These are phyloP conservation scores for Mus pahari DNA, from an alignment of 2,113 vertebrate genomes.

Conservation along the genomic window DNA sequence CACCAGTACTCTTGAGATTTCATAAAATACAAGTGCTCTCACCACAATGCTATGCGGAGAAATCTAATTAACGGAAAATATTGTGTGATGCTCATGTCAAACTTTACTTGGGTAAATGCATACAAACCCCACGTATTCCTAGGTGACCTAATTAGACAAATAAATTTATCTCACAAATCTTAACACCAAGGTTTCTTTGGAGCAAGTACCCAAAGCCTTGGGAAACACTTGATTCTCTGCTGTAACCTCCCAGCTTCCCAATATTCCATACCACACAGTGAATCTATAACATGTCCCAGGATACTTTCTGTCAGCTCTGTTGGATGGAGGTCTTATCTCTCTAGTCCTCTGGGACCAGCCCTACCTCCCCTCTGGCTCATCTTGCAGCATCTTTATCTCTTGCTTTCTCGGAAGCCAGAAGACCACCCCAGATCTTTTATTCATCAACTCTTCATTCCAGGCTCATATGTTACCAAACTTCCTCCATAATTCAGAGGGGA, in stretches of 20 bases:
- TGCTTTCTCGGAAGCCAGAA: constrained; percentile 38
- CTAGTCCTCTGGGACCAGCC: not conserved
- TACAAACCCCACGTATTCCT: constrained; percentile 59
- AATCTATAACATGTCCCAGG: constrained; percentile 20
- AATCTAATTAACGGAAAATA: constrained; percentile 76
- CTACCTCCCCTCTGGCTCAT: not conserved
- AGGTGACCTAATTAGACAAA: constrained; percentile 63
- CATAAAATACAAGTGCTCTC: constrained; percentile 67
- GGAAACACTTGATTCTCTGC: not conserved
- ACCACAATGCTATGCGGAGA: constrained; percentile 48
- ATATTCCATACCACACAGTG: not conserved
- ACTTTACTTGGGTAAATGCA: constrained; percentile 58
- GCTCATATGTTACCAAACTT: constrained; percentile 3
- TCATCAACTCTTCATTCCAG: not conserved
- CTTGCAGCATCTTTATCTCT: constrained; percentile 28
- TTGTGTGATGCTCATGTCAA: constrained; percentile 52
- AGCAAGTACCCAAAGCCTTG: not conserved
- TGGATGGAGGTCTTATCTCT: not conserved
- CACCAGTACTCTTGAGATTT: constrained; percentile 62
- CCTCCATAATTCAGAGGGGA: constrained; percentile 37
- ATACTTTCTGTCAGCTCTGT: not conserved
- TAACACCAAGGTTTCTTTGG: constrained; percentile 6
- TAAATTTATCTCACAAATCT: constrained; percentile 60
- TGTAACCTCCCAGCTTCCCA: not conserved
- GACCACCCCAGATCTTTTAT: constrained; percentile 18